phyloP scores from a whole-genome alignment of 2,888 invertebrate genomes.

The Cheilosia pagana region DNA sequence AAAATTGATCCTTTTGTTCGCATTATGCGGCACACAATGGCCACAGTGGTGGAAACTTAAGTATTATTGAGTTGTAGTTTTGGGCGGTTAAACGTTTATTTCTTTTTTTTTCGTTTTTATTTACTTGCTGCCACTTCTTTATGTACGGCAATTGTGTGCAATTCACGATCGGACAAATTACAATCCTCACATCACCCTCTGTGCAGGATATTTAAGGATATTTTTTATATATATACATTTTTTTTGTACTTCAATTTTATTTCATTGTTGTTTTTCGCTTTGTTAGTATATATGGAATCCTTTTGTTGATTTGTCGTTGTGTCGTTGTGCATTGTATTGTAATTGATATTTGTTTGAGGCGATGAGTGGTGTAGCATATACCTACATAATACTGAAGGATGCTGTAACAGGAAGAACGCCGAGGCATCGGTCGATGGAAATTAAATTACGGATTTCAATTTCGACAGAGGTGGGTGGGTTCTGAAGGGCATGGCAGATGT shows the following conservation, averaged over 20 bases:
- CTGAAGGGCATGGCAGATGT: slow-evolving; percentile 62
- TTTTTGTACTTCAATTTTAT: slow-evolving; percentile 9
- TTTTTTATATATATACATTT: slow-evolving; percentile 24
- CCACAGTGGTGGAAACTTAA: slow-evolving; percentile 74
- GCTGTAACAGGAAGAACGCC: slow-evolving; percentile 31
- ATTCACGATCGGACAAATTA: slow-evolving; percentile 70
- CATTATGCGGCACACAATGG: slow-evolving; percentile 68
- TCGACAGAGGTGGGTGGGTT: slow-evolving; percentile 57
- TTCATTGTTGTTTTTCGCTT: slow-evolving; percentile 65
- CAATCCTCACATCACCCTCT: slow-evolving; percentile 72
- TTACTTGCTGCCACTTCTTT: slow-evolving; percentile 69
- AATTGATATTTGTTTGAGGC: slow-evolving; percentile 73
- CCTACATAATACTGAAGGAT: slow-evolving; percentile 12
- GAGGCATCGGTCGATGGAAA: slow-evolving; percentile 45
- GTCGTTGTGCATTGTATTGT: slow-evolving; percentile 70
- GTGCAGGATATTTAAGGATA: slow-evolving; percentile 53
- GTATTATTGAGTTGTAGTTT: slow-evolving; percentile 64
- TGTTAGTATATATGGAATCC: slow-evolving; percentile 56
- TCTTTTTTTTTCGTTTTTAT: slow-evolving; percentile 32
- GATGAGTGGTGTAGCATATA: slow-evolving; percentile 10
- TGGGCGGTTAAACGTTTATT: slow-evolving; percentile 73
- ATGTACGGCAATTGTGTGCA: slow-evolving; percentile 68
- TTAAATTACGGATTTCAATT: slow-evolving; percentile 68
- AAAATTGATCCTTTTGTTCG: slow-evolving; percentile 71
- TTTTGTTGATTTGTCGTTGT: slow-evolving; percentile 64